Evolutionary conservation across 1,140 invertebrate species (phyloP).

Genomic region (Vanessa tameamea): DNA sequence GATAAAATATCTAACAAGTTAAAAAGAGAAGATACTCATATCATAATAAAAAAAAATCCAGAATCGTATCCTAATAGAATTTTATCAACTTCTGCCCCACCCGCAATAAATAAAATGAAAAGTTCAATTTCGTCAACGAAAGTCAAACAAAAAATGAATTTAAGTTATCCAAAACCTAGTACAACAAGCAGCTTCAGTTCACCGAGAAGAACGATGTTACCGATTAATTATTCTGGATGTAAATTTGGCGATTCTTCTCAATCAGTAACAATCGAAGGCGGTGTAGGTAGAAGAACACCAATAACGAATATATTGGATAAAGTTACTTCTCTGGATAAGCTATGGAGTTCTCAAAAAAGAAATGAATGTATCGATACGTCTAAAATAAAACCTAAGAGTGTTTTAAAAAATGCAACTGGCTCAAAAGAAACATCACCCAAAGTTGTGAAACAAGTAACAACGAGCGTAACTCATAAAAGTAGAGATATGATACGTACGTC

Average conservation of each 20-base stretch:
- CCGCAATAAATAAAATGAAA: constrained; percentile 59
- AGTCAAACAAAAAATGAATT: constrained; percentile 44
- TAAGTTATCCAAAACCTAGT: constrained; percentile 41
- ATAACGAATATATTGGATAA: constrained; percentile 77
- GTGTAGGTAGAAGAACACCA: constrained; percentile 75
- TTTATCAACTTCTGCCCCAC: constrained; percentile 65
- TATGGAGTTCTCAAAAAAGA: constrained; percentile 74
- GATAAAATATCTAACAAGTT: constrained; percentile 83
- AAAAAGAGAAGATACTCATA: constrained; percentile 73
- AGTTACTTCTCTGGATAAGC: constrained; percentile 76
- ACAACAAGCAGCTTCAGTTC: constrained; percentile 77
- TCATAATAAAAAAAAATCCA: constrained; percentile 67
- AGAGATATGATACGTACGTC: constrained; percentile 74
- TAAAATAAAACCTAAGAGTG: constrained; percentile 57
- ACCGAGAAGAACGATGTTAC: constrained; percentile 70
- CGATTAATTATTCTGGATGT: constrained; percentile 66
- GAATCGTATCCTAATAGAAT: constrained; percentile 59
- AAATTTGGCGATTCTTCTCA: constrained; percentile 47
- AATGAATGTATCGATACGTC: constrained; percentile 69
- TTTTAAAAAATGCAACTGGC: constrained; percentile 37
- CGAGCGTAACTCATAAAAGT: constrained; percentile 60
- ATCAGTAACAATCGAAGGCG: constrained; percentile 73
- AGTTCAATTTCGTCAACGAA: constrained; percentile 34
- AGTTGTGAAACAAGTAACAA: constrained; percentile 1
- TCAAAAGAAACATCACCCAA: constrained; percentile 30